These are phyloP conservation scores for Drosophila serrata DNA, from an alignment of 1,140 invertebrate genomes.

Conservation along the genomic window DNA sequence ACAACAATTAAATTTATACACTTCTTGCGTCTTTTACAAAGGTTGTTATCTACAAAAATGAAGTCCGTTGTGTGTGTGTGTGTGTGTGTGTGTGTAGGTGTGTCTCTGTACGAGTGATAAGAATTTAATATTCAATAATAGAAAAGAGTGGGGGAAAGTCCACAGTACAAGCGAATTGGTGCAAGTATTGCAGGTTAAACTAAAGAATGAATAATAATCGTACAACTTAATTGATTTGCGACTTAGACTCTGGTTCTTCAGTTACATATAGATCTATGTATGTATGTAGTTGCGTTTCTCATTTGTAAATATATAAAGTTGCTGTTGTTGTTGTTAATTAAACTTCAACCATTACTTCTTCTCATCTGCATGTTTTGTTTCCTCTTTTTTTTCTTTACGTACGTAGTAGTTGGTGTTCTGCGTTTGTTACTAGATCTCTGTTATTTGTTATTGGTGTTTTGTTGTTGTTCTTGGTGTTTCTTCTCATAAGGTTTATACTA, in stretches of 20 bases:
- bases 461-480: conserved; percentile 16
- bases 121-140: background rate
- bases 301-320: conserved; percentile 41
- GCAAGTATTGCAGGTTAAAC: background rate
- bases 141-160: background rate
- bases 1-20: conserved; percentile 37
- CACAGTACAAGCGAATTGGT: background rate
- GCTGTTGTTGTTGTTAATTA: conserved; percentile 33
- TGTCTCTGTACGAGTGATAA: background rate
- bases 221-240: conserved; percentile 36
- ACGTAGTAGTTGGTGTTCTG: conserved; percentile 68
- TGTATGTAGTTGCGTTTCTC: conserved; percentile 8
- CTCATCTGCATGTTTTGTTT: conserved; percentile 15
- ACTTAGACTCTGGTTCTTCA: conserved; percentile 35
- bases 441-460: background rate
- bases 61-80: conserved; percentile 17
- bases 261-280: conserved; percentile 43
- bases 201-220: conserved; percentile 8
- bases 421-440: conserved; percentile 27
- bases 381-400: conserved; percentile 41
- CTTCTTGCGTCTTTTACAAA: conserved; percentile 19
- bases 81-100: conserved; percentile 2
- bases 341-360: conserved; percentile 20
- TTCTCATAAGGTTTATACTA: conserved; percentile 37
- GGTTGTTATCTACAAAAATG: conserved; percentile 37